Base-by-base conservation (phyloP, 2,113 vertebrate genomes). In the Motacilla tschutschensis region DNA sequence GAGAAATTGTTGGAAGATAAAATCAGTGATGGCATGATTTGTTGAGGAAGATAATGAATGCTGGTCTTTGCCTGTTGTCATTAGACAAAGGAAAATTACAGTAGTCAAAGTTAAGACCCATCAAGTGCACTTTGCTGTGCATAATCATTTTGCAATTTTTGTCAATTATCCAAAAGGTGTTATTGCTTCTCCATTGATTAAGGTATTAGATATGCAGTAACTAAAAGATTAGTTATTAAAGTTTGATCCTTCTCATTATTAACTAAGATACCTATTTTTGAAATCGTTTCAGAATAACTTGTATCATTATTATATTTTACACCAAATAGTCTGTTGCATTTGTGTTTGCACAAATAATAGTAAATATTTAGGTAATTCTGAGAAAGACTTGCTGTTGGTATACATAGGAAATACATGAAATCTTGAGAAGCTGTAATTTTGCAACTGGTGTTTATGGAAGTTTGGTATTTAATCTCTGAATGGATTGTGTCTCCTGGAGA, bases 1-100 rank as follows among this genome's bases (percentile, higher is more conserved):
- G 50, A 80, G 66, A 92, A 94, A 88, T 85, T 73, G 40, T 71
- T 72, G 57, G 3, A 50, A 90, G 79, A 76, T 82, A 82, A 80
- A 84, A 66, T 50, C 26, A 43, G 55, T 35, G 72, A 65, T 76
- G 88, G 63, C 28, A n/a, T 76, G 54, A 22, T 89, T 84, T 90
- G 36, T 55, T 78, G 62, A 86, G 67, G 17, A 82, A 79, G 91
- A 53, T 70, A 87, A 87, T 50, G 81, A 84, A 59, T 55, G 46
- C 67, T 79, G 60, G 58, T 85, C 35, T 81, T 73, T 93, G 46
- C 22, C 51, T 85, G 54, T 66, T 95, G 76, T 71, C 75, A 46
- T 85, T 89, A 87, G 72, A 73, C 36, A 77, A 86, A 70, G 65
- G 84, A 83, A 90, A 54, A 81, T 57, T 18, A 35, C n/a, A 79